Evolutionary conservation across 2,113 vertebrate genomes (phyloP).

Genomic region (Nothoprocta perdicaria): DNA sequence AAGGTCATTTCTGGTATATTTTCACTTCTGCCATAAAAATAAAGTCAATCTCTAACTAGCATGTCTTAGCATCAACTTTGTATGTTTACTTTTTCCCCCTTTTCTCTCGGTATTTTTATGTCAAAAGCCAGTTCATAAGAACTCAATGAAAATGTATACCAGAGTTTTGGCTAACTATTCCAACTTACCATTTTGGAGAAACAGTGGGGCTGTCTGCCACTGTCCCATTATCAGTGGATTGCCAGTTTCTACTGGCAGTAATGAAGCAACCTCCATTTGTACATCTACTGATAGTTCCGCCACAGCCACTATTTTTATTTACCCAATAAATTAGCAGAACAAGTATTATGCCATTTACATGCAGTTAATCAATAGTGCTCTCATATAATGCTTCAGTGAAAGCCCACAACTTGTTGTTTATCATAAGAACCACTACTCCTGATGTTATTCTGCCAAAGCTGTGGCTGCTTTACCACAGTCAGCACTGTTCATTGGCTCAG

Average conservation of each 20-base stretch:
- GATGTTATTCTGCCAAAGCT: fast-evolving
- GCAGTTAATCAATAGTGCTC: background rate
- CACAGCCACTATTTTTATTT: background rate
- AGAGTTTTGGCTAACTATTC: background rate
- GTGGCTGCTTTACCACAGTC: background rate
- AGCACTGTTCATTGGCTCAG: background rate
- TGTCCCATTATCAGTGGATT: background rate
- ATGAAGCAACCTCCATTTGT: slow-evolving; percentile 8
- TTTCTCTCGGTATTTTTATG: background rate
- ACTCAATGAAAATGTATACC: background rate
- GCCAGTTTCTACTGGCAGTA: background rate
- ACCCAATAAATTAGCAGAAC: background rate
- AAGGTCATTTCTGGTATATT: slow-evolving; percentile 20
- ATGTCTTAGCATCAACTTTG: background rate
- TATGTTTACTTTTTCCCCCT: background rate
- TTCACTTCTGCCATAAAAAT: slow-evolving; percentile 27
- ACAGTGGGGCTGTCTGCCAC: background rate
- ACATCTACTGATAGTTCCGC: background rate
- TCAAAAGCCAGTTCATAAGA: background rate
- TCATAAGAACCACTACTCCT: background rate
- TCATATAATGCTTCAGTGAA: background rate
- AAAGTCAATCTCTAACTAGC: background rate
- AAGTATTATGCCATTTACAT: background rate
- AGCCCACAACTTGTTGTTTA: background rate
- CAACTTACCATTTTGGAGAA: slow-evolving; percentile 25